Percentiles rank a stretch among this genome's conserved stretches.
Evolutionary conservation across 2,113 vertebrate genomes (phyloP).

Genomic region (Steatornis caripensis): DNA sequence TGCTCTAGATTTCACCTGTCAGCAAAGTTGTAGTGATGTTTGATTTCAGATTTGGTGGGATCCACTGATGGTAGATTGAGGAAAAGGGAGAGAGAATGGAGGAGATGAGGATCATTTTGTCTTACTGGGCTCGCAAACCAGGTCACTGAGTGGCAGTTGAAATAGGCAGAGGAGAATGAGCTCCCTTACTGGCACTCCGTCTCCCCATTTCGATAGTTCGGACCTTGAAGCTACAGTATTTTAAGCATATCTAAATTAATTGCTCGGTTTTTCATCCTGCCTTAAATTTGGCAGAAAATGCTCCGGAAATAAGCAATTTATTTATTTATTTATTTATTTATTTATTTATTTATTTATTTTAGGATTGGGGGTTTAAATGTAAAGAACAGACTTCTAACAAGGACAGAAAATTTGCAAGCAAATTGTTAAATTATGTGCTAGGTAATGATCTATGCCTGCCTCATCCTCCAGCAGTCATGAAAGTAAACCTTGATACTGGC

Average conservation of each 20-base stretch:
- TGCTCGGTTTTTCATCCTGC: neutral
- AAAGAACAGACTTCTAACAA: neutral
- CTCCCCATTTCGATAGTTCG: neutral
- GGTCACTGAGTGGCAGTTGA: neutral
- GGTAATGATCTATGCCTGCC: neutral
- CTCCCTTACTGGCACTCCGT: neutral
- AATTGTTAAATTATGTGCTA: neutral
- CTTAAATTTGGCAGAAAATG: neutral
- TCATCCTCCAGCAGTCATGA: neutral
- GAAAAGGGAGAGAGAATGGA: neutral
- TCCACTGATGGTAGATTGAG: neutral
- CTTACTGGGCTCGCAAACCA: neutral
- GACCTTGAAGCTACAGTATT: neutral
- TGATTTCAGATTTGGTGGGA: neutral
- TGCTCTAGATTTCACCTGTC: neutral
- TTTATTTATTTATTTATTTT: no score
- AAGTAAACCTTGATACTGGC: neutral
- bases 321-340: no score
- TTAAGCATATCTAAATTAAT: neutral
- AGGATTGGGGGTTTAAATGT: neutral
- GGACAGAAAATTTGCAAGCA: neutral
- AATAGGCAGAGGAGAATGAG: neutral
- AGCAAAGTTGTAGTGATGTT: neutral
- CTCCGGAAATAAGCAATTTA: neutral
- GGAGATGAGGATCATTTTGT: neutral